Evolutionary conservation across 2,888 invertebrate genomes (phyloP), one percentile per base, ranked within the genome.

Genomic region (Dryobotodes eremita): DNA sequence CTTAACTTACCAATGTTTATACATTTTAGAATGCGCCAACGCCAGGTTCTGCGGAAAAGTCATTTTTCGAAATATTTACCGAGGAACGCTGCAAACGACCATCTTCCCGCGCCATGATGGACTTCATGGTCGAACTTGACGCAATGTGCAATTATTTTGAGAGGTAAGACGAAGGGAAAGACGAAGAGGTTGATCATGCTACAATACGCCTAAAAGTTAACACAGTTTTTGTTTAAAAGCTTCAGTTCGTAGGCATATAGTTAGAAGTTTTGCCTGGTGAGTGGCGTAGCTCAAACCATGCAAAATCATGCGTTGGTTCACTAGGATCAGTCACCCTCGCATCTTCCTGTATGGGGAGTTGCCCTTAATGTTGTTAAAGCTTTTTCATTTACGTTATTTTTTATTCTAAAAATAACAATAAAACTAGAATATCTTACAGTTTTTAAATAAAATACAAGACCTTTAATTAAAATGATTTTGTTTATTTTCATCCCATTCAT

Each of bases 41-140:
- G 55, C 85, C 93, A 55, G 92, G 91, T 76, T 86, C 94, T 0
- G 88, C 93, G 15, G 97, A 97, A 73, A 97, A 95, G 83, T 91
- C 96, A n/a, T 97, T 96, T 86, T 97, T 97, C 81, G 97, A 97
- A 88, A 92, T 95, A 66, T 97, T 97, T 90, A 96, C 97, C 1
- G 94, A 96, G 66, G 96, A 97, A 69, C 94, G 96, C 0, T 97
- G 97, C 89, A 97, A 97, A 73, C 95, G 97, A 75, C 94, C 97
- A 17, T 96, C 97, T 1, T 97, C 98, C 0, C 95, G 94, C 72
- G 94, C 96, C 0, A 92, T 98, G 3, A 96, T 98, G 84, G 93
- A 97, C 75, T 98, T 97, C 88, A 98, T 98, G 98, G 97, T 97
- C 26, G 93, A 97, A 61, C 96, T 98, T 17, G 98, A 98, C 85